Base-by-base conservation (phyloP, 2,113 vertebrate species). In the Rynchops niger region DNA sequence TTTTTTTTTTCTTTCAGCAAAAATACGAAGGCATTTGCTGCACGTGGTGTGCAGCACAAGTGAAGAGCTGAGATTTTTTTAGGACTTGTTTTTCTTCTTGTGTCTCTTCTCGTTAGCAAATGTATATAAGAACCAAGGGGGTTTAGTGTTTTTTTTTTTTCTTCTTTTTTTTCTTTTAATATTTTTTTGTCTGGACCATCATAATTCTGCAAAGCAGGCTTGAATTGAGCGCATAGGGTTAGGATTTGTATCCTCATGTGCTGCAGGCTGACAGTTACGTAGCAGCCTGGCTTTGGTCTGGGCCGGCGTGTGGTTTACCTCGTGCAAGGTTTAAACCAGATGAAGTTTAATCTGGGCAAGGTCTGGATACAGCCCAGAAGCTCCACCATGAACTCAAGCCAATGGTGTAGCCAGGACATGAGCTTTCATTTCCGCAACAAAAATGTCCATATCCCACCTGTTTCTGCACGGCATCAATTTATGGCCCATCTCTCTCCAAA, bases 301-400 rank as follows among this genome's bases (percentile, higher is more conserved):
- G n/a, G 9, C 25, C n/a, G 43, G 34, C 1, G 4, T 0, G 0
- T 34, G 58, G 18, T 56, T 94, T 77, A 9, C 20, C 42, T 21
- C 27, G 34, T 40, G 53, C 43, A 67, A 34, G 58, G 47, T 22
- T 65, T 50, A 47, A 86, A 11, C 18, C 43, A 91, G 71, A 49
- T 32, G 20, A 67, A 15, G 11, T 50, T 47, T 53, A 38, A 78
- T 34, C 32, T 45, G n/a, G 52, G 36, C 15, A 50, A 82, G 6
- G 38, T 70, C 62, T 93, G 62, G 21, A 66, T 58, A n/a, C 36
- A 70, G 55, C 36, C 40, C 83, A 74, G 58, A 81, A 83, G 43
- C 12, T n/a, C 12, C 16, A 11, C 42, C 15, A 30, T 34, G 20
- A 65, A 16, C 47, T 74, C n/a, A 80, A 80, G 36, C 6, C 58